Evolutionary conservation across 2,113 vertebrate species (phyloP).

Genomic region (Lagopus muta): DNA sequence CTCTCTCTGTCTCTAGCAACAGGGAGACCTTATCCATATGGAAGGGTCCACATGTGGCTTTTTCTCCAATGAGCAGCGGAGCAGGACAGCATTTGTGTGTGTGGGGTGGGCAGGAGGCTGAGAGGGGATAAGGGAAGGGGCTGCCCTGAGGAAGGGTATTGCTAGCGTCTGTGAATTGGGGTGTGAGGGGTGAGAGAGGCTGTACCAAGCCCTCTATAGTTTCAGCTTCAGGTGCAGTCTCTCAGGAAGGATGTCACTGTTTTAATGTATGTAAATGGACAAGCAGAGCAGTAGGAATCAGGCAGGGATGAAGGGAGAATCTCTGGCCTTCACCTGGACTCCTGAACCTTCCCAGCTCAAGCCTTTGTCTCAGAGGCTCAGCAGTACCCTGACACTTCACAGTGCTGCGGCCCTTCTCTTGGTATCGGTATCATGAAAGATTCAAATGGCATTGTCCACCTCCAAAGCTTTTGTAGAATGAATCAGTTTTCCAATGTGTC

Average conservation of each 20-base stretch:
- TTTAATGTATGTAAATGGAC: background rate
- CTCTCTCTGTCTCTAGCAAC: background rate
- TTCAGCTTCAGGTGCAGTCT: background rate
- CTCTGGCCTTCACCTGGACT: background rate
- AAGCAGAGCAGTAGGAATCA: background rate
- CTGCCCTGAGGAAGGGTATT: background rate
- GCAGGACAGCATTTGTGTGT: background rate
- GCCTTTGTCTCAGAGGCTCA: constrained; percentile 29
- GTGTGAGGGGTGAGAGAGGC: background rate
- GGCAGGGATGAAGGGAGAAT: background rate
- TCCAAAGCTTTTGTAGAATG: constrained; percentile 58
- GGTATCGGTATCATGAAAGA: constrained; percentile 60
- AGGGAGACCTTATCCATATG: background rate
- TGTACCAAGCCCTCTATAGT: background rate
- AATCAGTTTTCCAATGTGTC: constrained; percentile 60
- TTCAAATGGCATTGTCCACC: constrained; percentile 68
- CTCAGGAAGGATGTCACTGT: background rate
- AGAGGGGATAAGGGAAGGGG: background rate
- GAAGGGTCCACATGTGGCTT: accelerated
- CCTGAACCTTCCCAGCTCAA: constrained; percentile 18
- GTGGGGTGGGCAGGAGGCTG: background rate
- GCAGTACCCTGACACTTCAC: background rate
- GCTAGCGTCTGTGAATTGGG: background rate
- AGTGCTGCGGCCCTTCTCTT: constrained; percentile 38
- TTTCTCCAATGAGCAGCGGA: background rate